These are phyloP conservation scores for Etheostoma cragini DNA, from an alignment of 2,113 vertebrate species.

Conservation along the genomic window DNA sequence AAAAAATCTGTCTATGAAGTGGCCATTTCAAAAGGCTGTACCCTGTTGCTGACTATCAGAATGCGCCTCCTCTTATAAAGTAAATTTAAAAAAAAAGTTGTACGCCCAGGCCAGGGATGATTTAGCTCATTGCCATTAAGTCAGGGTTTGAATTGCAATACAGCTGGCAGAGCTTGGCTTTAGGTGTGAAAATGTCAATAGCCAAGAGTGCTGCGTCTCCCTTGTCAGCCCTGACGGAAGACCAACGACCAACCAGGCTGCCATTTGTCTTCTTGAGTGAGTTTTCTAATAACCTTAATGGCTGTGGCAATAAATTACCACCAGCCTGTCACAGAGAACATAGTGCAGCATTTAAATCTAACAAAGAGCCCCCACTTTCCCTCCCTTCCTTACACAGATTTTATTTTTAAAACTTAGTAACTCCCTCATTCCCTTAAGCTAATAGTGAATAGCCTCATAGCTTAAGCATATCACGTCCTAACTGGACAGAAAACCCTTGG, in stretches of 20 bases:
- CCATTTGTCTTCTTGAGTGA: slow-evolving; percentile 83
- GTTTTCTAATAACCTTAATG: slow-evolving; percentile 86
- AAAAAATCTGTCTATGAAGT: slow-evolving; percentile 55
- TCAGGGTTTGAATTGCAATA: slow-evolving; percentile 70
- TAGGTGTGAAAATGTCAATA: slow-evolving; percentile 79
- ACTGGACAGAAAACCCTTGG: slow-evolving; percentile 60
- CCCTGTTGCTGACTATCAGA: slow-evolving; percentile 31
- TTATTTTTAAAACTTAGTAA: slow-evolving; percentile 72
- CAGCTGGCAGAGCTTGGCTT: slow-evolving; percentile 68
- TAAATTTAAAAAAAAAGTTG: slow-evolving; percentile 46
- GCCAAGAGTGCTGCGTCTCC: slow-evolving; percentile 71
- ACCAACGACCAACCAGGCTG: slow-evolving; percentile 65
- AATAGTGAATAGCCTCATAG: slow-evolving; percentile 47
- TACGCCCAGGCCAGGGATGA: slow-evolving; percentile 53
- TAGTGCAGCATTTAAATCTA: slow-evolving; percentile 81
- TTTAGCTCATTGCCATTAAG: slow-evolving; percentile 71
- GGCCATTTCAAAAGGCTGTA: slow-evolving; percentile 42
- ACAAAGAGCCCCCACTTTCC: slow-evolving; percentile 63
- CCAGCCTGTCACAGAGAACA: slow-evolving; percentile 72
- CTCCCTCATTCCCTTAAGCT: slow-evolving; percentile 57
- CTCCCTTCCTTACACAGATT: slow-evolving; percentile 45
- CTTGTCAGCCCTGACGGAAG: slow-evolving; percentile 76
- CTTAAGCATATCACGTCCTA: slow-evolving; percentile 60
- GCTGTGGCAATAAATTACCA: slow-evolving; percentile 80
- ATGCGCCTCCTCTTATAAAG: slow-evolving; percentile 42